Evolutionary conservation across 2,888 invertebrate species (phyloP).

Genomic region (Hyppa rectilinea): DNA sequence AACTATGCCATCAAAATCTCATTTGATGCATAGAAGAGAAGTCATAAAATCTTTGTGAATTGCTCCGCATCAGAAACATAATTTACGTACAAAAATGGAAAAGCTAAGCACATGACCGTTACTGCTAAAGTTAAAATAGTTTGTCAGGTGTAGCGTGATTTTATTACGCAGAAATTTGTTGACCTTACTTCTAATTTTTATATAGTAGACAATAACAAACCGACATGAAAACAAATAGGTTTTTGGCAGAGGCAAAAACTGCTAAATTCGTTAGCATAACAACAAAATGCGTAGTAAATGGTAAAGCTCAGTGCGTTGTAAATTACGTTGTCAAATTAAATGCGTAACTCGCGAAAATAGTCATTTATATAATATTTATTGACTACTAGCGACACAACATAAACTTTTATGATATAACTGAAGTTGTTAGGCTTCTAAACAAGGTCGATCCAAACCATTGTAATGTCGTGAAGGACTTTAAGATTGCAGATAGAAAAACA

Average conservation of each 20-base stretch:
- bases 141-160: conserved; percentile 29
- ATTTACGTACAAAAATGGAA: background rate
- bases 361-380: conserved; percentile 8
- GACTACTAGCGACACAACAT: background rate
- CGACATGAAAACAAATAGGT: conserved; percentile 42
- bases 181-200: conserved; percentile 49
- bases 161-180: conserved; percentile 45
- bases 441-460: background rate
- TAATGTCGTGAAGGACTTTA: background rate
- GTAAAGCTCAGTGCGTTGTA: conserved; percentile 21
- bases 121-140: conserved; percentile 7
- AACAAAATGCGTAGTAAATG: conserved; percentile 50
- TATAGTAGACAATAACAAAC: conserved; percentile 44
- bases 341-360: conserved; percentile 4
- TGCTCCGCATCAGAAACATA: background rate
- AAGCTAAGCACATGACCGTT: background rate
- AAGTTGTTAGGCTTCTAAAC: background rate
- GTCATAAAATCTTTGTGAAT: background rate
- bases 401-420: background rate
- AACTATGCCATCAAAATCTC: background rate
- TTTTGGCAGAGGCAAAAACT: conserved; percentile 44
- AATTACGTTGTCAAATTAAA: conserved; percentile 25
- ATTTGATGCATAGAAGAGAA: background rate
- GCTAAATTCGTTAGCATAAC: conserved; percentile 38
- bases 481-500: too few species aligned